Percentiles rank a stretch among this genome's conserved stretches.
phyloP scores from a whole-genome alignment of 2,797 vertebrate genomes.

The Garrulus glandarius region DNA sequence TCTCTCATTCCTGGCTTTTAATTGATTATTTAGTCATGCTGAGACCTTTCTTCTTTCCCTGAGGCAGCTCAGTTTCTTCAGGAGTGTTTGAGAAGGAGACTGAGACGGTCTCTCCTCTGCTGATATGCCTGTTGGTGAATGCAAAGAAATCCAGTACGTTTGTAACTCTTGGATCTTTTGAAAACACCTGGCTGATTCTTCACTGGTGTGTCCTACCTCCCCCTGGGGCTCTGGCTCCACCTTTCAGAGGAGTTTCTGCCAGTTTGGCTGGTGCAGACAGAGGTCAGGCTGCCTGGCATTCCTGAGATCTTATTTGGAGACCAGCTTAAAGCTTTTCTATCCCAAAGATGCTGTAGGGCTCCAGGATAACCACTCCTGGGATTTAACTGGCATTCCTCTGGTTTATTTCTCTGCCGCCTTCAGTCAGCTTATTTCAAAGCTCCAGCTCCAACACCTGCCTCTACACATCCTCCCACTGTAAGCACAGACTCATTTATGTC shows the following conservation, averaged over 20 bases:
- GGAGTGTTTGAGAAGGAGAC: background rate
- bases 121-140: fast-evolving
- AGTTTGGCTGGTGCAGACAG: background rate
- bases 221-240: background rate
- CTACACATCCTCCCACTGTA: background rate
- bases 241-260: background rate
- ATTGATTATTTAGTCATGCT: background rate
- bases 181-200: background rate
- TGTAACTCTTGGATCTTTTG: background rate
- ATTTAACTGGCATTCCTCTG: background rate
- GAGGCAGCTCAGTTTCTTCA: background rate
- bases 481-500: background rate
- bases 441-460: background rate
- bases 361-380: background rate
- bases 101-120: background rate
- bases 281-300: background rate
- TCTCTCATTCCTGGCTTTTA: background rate
- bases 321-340: background rate
- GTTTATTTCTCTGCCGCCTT: background rate
- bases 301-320: background rate
- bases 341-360: background rate
- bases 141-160: background rate
- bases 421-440: background rate
- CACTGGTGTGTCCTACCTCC: background rate
- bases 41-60: background rate